Percentiles rank a stretch among this genome's conserved stretches.
Conservation (phyloP, 2,888 invertebrate species). For the Drosophila yooni region DNA sequence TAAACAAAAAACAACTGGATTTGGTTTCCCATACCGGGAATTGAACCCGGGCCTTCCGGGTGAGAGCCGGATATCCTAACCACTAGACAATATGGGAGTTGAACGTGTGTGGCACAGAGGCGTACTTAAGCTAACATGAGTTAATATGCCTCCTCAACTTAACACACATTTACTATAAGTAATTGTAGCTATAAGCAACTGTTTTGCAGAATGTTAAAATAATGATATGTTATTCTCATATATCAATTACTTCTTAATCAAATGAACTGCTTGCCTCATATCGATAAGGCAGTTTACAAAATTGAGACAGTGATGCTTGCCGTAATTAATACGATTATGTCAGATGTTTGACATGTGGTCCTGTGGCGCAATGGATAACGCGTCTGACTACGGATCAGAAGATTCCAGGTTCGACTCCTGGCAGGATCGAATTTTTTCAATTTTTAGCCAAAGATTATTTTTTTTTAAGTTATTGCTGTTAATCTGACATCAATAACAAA, state of each 20-base stretch:
- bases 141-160: neutral
- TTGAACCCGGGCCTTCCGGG: constrained; percentile 91
- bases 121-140: neutral
- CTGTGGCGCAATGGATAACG: constrained; percentile 85
- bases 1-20: too few species aligned
- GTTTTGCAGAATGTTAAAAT: neutral
- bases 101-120: too few species aligned
- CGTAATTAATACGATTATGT: neutral
- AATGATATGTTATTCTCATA: neutral
- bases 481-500: neutral
- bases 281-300: constrained; percentile 7
- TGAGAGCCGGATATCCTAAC: constrained; percentile 86
- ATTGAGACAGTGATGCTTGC: neutral
- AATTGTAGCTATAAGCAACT: neutral
- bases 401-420: constrained; percentile 85
- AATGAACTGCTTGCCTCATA: constrained; percentile 1
- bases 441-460: neutral
- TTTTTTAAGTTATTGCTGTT: neutral
- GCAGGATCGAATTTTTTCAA: constrained; percentile 76
- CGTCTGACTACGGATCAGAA: constrained; percentile 85
- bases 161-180: neutral
- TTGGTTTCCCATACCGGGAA: constrained; percentile 93
- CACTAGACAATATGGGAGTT: constrained; percentile 85
- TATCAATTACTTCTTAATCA: neutral
- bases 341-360: constrained; percentile 33